Conservation (phyloP, 2,113 vertebrate genomes). For the Benitochromis conjunctus region DNA sequence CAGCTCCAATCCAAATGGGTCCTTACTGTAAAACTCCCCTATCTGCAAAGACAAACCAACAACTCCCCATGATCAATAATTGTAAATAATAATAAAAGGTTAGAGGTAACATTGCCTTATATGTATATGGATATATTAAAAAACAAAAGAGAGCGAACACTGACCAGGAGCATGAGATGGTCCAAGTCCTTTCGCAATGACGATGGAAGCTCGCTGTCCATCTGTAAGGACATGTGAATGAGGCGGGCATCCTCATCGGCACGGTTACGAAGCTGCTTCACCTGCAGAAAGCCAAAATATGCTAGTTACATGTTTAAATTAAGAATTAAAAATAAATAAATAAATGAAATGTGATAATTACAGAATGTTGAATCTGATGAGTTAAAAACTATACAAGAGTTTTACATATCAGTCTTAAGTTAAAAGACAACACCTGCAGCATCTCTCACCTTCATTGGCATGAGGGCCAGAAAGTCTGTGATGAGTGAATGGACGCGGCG, state of each 20-base stretch:
- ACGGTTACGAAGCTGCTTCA: slow-evolving; percentile 94
- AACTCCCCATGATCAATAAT: neutral
- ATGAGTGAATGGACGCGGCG: slow-evolving; percentile 90
- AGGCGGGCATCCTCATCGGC: slow-evolving; percentile 95
- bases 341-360: neutral
- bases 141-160: neutral
- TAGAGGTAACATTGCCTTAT: neutral
- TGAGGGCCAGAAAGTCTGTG: slow-evolving; percentile 93
- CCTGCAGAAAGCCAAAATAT: slow-evolving; percentile 64
- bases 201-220: slow-evolving; percentile 89
- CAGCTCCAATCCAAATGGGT: slow-evolving; percentile 87
- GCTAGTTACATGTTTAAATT: neutral
- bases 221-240: slow-evolving; percentile 94
- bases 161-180: slow-evolving; percentile 92
- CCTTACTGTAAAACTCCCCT: slow-evolving; percentile 88
- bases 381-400: neutral
- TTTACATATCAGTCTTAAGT: neutral
- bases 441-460: slow-evolving; percentile 95
- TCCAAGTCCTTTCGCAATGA: slow-evolving; percentile 88
- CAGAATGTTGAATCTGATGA: neutral
- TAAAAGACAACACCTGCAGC: neutral
- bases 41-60: slow-evolving; percentile 71
- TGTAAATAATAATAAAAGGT: neutral
- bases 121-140: neutral
- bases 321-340: neutral